Evolutionary conservation across 2,113 vertebrate genomes (phyloP).

Genomic region (Taxidea taxus): DNA sequence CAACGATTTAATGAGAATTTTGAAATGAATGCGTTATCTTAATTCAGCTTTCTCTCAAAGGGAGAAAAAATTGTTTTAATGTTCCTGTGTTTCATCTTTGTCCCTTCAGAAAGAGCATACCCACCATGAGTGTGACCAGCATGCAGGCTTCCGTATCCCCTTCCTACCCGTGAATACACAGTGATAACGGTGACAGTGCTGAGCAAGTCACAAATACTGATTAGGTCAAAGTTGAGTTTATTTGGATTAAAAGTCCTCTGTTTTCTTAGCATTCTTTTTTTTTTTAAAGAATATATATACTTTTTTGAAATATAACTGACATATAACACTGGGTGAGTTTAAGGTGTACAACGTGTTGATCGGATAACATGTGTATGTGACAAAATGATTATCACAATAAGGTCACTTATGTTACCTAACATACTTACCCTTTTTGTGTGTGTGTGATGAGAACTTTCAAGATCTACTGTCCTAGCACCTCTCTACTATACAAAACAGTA

Average conservation of each 20-base stretch:
- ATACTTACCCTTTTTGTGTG: neutral
- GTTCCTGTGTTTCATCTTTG: neutral
- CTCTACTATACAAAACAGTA: neutral
- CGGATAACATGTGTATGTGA: neutral
- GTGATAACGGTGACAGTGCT: neutral
- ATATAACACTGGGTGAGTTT: neutral
- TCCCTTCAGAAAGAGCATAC: neutral
- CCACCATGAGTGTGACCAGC: neutral
- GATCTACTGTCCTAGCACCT: neutral
- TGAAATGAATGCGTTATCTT: neutral
- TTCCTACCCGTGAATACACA: fast-evolving
- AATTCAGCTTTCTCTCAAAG: neutral
- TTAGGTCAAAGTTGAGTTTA: neutral
- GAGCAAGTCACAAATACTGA: neutral
- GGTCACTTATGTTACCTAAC: neutral
- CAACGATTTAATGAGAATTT: neutral
- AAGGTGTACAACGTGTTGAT: neutral
- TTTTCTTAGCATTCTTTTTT: neutral
- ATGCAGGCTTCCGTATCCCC: neutral
- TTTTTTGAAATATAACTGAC: neutral
- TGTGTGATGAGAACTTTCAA: neutral
- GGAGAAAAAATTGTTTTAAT: neutral
- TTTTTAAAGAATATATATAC: neutral
- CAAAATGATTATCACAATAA: neutral
- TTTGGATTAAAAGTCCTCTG: neutral